A percentile compares a stretch with the other conserved stretches of the same genome.
Evolutionary conservation across 2,888 invertebrate species (phyloP).

Genomic region (Terebella lapidaria): DNA sequence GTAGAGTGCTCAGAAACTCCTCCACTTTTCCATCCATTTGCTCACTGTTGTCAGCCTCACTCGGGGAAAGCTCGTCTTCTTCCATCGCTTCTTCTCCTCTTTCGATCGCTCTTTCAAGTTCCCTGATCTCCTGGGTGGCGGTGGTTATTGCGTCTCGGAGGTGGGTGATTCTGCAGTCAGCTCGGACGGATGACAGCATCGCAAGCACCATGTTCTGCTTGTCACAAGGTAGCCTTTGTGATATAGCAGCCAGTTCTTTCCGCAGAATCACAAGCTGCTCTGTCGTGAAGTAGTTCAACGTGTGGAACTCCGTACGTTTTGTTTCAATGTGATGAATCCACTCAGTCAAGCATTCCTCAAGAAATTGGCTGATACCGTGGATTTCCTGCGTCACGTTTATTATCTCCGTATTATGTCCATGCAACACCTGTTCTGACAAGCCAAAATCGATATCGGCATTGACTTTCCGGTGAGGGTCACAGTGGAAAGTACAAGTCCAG

Average conservation of each 20-base stretch:
- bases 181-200: no score
- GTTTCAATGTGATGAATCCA: constrained; percentile 32
- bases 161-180: no score
- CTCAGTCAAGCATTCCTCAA: constrained; percentile 30
- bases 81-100: no score
- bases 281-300: constrained; percentile 39
- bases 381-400: constrained; percentile 27
- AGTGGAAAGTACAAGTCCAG: constrained; percentile 33
- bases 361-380: constrained; percentile 28
- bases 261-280: constrained; percentile 42
- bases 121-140: no score
- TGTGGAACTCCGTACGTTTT: constrained; percentile 25
- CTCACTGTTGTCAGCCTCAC: no score
- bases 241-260: constrained; percentile 27
- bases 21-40: no score
- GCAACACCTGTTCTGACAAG: constrained; percentile 14
- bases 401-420: constrained; percentile 16
- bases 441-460: constrained; percentile 32
- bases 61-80: no score
- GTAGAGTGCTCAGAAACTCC: no score
- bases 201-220: no score
- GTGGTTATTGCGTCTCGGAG: no score
- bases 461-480: constrained; percentile 17
- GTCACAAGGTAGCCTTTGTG: no score
- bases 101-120: no score